A percentile compares a stretch with the other conserved stretches of the same genome.
These are phyloP conservation scores for Campylomormyrus numenius DNA, from an alignment of 2,113 vertebrate genomes.

Conservation along the genomic window DNA sequence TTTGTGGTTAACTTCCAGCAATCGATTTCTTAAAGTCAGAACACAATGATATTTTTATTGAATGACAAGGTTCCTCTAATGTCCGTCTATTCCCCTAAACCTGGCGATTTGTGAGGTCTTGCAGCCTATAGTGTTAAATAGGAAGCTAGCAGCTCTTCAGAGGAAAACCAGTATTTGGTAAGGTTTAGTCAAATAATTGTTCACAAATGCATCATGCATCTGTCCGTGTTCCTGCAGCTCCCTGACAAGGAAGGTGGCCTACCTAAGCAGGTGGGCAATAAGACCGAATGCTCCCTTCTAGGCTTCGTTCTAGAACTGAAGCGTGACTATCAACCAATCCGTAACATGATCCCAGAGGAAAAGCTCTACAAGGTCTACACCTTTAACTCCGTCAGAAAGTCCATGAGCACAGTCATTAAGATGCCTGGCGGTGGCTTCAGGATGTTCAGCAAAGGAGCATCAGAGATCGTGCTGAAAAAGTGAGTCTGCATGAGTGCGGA, in stretches of 20 bases:
- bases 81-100: neutral
- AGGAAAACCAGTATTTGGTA: neutral
- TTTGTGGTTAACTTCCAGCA: neutral
- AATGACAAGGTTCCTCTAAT: neutral
- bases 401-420: constrained; percentile 91
- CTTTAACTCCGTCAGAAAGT: constrained; percentile 93
- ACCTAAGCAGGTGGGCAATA: constrained; percentile 93
- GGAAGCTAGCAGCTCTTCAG: neutral
- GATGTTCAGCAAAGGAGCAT: constrained; percentile 98
- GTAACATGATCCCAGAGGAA: constrained; percentile 85
- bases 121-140: neutral
- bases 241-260: constrained; percentile 87
- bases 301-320: constrained; percentile 85
- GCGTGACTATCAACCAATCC: constrained; percentile 80
- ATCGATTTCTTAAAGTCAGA: neutral
- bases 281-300: constrained; percentile 89
- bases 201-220: neutral
- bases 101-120: neutral
- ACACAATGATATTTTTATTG: neutral
- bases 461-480: constrained; percentile 96
- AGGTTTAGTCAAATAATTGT: neutral
- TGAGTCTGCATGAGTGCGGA: constrained; percentile 51
- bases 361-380: constrained; percentile 98
- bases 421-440: constrained; percentile 82
- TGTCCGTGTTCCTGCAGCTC: constrained; percentile 55